Conservation (phyloP, 2,113 vertebrate genomes). For the Cranoglanis bouderius region DNA sequence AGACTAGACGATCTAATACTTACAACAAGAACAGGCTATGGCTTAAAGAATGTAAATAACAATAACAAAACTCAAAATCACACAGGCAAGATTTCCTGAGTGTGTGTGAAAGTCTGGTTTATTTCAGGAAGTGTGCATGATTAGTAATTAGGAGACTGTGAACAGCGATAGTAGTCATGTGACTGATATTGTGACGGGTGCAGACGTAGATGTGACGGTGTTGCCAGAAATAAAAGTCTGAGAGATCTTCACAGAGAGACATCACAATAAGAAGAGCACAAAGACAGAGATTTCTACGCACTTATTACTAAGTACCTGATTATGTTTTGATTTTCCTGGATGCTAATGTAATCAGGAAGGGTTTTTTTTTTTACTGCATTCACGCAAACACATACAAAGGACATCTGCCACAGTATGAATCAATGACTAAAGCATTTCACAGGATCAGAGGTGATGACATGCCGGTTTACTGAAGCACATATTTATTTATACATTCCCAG, state of each 20-base stretch:
- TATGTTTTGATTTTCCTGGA: not conserved
- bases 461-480: not conserved
- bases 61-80: no score
- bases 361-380: not conserved
- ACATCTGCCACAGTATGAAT: not conserved
- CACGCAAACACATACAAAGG: not conserved
- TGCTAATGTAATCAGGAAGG: not conserved
- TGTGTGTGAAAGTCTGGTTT: not conserved
- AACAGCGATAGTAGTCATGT: not conserved
- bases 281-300: not conserved
- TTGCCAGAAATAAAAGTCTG: not conserved
- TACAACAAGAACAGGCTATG: not conserved
- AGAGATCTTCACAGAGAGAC: not conserved
- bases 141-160: not conserved
- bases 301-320: not conserved
- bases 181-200: not conserved
- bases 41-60: not conserved
- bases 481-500: not conserved
- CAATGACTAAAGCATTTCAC: not conserved
- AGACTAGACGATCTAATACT: not conserved
- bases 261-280: not conserved
- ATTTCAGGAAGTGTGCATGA: not conserved
- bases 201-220: not conserved
- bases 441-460: not conserved
- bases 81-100: not conserved